Conservation (phyloP, 2,888 invertebrate genomes). For the Sthenelais limicola region DNA sequence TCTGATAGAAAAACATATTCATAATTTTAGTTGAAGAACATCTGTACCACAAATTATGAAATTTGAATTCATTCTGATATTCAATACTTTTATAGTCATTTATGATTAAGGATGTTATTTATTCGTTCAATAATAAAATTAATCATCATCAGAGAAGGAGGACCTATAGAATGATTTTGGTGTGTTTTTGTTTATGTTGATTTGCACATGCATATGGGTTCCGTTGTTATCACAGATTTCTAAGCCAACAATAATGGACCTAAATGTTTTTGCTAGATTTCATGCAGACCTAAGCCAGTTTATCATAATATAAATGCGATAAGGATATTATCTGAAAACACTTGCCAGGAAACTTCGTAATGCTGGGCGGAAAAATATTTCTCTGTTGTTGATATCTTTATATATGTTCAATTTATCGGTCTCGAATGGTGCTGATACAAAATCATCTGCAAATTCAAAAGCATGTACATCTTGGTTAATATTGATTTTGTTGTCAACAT, state of each 20-base stretch:
- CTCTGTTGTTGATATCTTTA: slow-evolving; percentile 65
- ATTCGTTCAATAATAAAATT: background rate
- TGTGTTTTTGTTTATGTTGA: slow-evolving; percentile 1
- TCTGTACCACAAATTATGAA: background rate
- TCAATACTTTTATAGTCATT: background rate
- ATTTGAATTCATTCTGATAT: background rate
- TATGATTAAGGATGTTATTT: background rate
- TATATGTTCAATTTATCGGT: slow-evolving; percentile 64
- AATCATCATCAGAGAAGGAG: background rate
- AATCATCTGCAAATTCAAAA: slow-evolving; percentile 56
- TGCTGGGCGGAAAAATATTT: slow-evolving; percentile 69
- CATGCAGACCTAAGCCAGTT: background rate
- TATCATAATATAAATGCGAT: background rate
- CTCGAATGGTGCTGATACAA: slow-evolving; percentile 65
- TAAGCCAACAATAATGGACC: too few relatives aligned
- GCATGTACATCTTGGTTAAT: too few relatives aligned
- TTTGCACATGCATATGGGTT: background rate
- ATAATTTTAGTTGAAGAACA: background rate
- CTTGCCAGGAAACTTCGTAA: slow-evolving; percentile 68
- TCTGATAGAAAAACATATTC: slow-evolving; percentile 55
- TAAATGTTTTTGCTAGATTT: too few relatives aligned
- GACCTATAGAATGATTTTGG: background rate
- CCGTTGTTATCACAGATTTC: too few relatives aligned
- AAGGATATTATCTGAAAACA: slow-evolving; percentile 18
- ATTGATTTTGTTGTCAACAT: too few relatives aligned